Conservation (phyloP, 1,140 invertebrate genomes). For the Dendroctonus ponderosae region DNA sequence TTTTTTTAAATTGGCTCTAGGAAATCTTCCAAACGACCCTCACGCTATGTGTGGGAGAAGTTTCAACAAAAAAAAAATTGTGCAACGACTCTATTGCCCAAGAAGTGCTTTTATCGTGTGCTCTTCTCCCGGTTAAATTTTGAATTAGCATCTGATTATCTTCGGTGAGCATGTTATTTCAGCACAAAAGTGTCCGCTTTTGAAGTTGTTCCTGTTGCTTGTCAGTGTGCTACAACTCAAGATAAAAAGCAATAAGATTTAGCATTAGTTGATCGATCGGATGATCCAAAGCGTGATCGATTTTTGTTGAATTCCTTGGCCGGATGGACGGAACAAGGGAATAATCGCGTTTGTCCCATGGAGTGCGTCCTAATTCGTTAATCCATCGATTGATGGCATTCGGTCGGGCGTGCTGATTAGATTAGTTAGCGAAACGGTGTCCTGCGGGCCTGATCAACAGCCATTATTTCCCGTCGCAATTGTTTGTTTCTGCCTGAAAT, state of each 20-base stretch:
- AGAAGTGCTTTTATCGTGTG: no score
- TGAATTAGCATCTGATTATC: neutral
- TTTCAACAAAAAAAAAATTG: no score
- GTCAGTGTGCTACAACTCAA: no score
- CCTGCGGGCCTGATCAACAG: slow-evolving; percentile 29
- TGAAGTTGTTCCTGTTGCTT: no score
- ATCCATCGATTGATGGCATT: slow-evolving; percentile 40
- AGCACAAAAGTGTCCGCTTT: no score
- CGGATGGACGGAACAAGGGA: neutral
- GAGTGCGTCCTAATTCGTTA: slow-evolving; percentile 37
- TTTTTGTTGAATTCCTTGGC: neutral
- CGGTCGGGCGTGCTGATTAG: slow-evolving; percentile 40
- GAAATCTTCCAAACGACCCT: no score
- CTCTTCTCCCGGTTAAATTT: no score
- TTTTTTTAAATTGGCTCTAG: no score
- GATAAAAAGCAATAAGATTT: no score
- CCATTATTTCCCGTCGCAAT: slow-evolving; percentile 6
- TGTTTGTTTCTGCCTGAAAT: neutral
- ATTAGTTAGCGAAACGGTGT: slow-evolving; percentile 42
- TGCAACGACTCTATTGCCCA: no score
- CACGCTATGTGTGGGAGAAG: no score
- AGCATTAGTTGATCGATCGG: neutral
- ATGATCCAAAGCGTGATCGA: neutral
- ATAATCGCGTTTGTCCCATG: slow-evolving; percentile 2
- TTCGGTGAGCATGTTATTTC: no score